These are phyloP conservation scores for Myocastor coypus DNA, from an alignment of 2,113 vertebrate species.

Conservation along the genomic window DNA sequence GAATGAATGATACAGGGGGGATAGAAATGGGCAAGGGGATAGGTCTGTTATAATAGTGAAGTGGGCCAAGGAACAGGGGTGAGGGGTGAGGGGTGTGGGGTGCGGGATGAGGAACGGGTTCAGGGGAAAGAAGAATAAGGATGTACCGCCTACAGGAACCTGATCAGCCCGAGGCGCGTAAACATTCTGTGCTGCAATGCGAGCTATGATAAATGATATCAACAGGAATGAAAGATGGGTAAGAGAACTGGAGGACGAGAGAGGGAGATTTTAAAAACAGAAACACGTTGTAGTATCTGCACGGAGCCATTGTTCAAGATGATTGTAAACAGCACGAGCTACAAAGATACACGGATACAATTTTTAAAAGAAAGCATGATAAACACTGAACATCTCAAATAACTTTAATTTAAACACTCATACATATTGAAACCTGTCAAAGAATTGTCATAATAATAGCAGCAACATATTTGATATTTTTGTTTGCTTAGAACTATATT, in stretches of 20 bases:
- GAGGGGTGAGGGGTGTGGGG: neutral
- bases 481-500: conserved; percentile 33
- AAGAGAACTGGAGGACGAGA: neutral
- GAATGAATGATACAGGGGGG: neutral
- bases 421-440: neutral
- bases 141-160: neutral
- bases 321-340: neutral
- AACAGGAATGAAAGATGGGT: neutral
- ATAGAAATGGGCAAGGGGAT: neutral
- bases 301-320: neutral
- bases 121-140: neutral
- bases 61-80: neutral
- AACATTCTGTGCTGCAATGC: neutral
- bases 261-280: too few relatives aligned
- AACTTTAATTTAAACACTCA: neutral
- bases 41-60: neutral
- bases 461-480: neutral
- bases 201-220: neutral
- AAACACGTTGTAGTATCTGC: neutral
- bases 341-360: neutral
- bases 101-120: neutral
- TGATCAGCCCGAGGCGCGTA: too few relatives aligned
- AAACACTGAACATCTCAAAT: neutral
- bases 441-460: neutral
- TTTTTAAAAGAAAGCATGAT: neutral